Base-by-base conservation (phyloP, 2,888 invertebrate species). In the Ligdia adustata region DNA sequence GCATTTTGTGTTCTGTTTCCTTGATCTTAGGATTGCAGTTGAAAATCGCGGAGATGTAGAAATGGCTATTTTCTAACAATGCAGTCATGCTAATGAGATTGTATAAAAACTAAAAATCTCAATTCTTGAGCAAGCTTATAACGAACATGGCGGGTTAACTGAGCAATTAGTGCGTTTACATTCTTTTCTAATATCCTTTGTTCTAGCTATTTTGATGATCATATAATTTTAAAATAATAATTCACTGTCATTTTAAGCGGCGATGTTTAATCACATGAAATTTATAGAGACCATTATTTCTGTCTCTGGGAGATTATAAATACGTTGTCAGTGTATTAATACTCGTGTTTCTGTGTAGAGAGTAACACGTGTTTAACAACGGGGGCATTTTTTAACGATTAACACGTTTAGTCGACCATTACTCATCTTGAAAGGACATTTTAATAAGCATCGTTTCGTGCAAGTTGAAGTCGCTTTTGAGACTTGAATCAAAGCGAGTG, bases 261-360 rank as follows among this genome's bases (percentile, higher is more conserved):
- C 62, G 61, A 62, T 67, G 62, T 70, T 74, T 75, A 79, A 79
- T 79, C 69, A 77, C 66, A 65, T 57, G 52, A 55, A 77, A 83
- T 82, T 79, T 82, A 84, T 83, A 61, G 66, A 64, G 64, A 61
- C 60, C 76, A 74, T 83, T 79, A 79, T 72, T 66, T 69, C 66
- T 71, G 78, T 72, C 79, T 67, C 59, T 64, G 53, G 55, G 64
- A 65, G 66, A 63, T 54, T 78, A 82, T 85, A 82, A 83, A 83
- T 83, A 79, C 71, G 78, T 82, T 81, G 79, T 74, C 83, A 74
- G 75, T 72, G 63, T 82, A 85, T 82, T 79, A 80, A 83, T 85
- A 80, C 61, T 38, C 61, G 40, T 64, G 73, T 72, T 69, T 70
- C 71, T 66, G 61, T 22, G 35, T 75, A 77, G 71, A 74, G 64